These are phyloP conservation scores for Cecropterus lyciades DNA, from an alignment of 1,140 invertebrate genomes.

Conservation along the genomic window DNA sequence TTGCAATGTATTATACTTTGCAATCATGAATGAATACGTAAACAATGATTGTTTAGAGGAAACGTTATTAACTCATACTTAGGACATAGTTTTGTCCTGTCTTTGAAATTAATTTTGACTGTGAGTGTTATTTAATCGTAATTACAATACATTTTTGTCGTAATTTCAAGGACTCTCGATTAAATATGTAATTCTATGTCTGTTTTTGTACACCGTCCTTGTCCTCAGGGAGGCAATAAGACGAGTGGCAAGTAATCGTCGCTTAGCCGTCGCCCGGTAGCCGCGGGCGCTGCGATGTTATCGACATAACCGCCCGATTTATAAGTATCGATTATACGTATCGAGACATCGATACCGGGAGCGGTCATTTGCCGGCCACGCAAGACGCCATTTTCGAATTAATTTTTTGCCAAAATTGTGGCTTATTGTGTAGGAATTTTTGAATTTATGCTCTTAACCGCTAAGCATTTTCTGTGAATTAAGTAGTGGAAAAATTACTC, in stretches of 20 bases:
- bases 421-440: conserved; percentile 34
- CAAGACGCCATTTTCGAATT: conserved; percentile 46
- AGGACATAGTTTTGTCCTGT: no score
- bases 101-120: no score
- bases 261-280: conserved; percentile 79
- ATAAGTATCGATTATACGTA: conserved; percentile 83
- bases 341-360: conserved; percentile 69
- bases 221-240: conserved; percentile 64
- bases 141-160: no score
- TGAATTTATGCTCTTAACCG: conserved; percentile 19
- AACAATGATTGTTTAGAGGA: no score
- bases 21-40: no score
- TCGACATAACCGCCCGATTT: conserved; percentile 81
- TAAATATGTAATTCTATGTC: background rate
- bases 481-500: background rate
- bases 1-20: no score
- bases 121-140: no score
- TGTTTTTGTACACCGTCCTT: background rate
- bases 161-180: no score
- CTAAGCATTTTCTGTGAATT: conserved; percentile 3
- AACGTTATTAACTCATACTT: no score
- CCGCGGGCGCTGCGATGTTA: conserved; percentile 75
- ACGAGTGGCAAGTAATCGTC: conserved; percentile 74
- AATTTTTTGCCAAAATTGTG: conserved; percentile 37
- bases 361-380: conserved; percentile 57